A percentile compares a stretch with the other conserved stretches of the same genome.
Evolutionary conservation across 1,140 invertebrate species (phyloP).

Genomic region (Neodiprion fabricii): DNA sequence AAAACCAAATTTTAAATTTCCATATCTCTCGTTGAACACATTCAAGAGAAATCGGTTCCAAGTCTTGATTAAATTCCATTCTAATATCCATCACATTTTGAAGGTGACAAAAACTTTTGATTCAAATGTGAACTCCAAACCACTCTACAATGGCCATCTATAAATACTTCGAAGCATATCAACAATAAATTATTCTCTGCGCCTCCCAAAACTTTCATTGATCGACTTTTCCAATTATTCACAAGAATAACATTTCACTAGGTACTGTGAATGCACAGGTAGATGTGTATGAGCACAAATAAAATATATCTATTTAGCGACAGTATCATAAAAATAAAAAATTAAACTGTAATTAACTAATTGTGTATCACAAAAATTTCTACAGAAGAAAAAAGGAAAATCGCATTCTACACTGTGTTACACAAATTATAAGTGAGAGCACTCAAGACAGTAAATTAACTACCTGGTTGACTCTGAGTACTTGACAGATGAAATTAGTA

Average conservation of each 20-base stretch:
- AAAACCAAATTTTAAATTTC: no score
- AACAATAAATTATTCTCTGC: no score
- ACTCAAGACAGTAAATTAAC: slow-evolving; percentile 50
- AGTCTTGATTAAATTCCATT: no score
- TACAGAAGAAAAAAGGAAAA: slow-evolving; percentile 8
- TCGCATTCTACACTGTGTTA: slow-evolving; percentile 6
- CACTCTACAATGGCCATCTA: no score
- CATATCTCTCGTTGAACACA: no score
- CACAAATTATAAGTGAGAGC: slow-evolving; percentile 41
- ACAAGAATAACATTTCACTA: slow-evolving; percentile 38
- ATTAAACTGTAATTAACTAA: neutral
- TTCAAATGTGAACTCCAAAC: no score
- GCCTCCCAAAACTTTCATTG: neutral
- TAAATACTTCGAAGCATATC: no score
- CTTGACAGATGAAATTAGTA: slow-evolving; percentile 73
- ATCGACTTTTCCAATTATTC: slow-evolving; percentile 20
- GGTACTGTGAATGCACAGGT: slow-evolving; percentile 41
- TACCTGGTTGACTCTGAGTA: slow-evolving; percentile 61
- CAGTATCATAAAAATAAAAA: slow-evolving; percentile 9
- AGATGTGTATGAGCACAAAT: slow-evolving; percentile 37
- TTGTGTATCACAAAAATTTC: neutral
- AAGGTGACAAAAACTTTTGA: no score
- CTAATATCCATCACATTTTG: no score
- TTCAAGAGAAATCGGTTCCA: no score
- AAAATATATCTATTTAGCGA: slow-evolving; percentile 16